Conservation (phyloP, 1,140 invertebrate genomes). For the Scaptomyza pallida region DNA sequence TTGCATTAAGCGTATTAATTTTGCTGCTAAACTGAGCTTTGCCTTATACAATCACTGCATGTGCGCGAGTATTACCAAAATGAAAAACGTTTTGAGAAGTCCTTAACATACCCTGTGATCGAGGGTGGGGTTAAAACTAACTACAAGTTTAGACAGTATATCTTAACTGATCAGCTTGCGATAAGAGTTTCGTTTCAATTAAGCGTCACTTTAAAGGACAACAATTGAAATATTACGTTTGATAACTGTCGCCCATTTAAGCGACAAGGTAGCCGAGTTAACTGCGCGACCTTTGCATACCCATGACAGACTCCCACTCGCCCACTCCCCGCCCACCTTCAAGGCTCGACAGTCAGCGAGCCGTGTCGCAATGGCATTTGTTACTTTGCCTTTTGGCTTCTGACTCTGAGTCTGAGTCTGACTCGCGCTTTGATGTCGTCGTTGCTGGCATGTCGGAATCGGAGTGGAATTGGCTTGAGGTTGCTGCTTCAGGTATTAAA, state of each 20-base stretch:
- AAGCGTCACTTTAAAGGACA: conserved; percentile 17
- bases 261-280: conserved; percentile 39
- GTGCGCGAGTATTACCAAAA: not conserved
- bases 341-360: conserved; percentile 35
- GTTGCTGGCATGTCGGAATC: conserved; percentile 19
- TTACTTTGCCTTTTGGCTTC: conserved; percentile 56
- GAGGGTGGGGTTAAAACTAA: not conserved
- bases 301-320: not conserved
- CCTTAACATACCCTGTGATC: not conserved
- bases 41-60: conserved; percentile 10
- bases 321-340: not conserved
- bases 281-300: conserved; percentile 9
- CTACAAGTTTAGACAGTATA: too few relatives aligned
- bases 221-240: conserved; percentile 74
- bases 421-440: conserved; percentile 69
- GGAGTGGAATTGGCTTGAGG: conserved; percentile 33
- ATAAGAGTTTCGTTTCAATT: conserved; percentile 64
- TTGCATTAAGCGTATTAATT: conserved; percentile 78
- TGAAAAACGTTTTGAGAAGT: not conserved
- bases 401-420: conserved; percentile 27
- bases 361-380: conserved; percentile 53
- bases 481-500: not conserved
- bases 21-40: conserved; percentile 39
- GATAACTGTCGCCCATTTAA: conserved; percentile 60
- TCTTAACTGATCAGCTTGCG: conserved; percentile 1